Conservation (phyloP, 2,888 invertebrate species). For the Lepidonotus clava region DNA sequence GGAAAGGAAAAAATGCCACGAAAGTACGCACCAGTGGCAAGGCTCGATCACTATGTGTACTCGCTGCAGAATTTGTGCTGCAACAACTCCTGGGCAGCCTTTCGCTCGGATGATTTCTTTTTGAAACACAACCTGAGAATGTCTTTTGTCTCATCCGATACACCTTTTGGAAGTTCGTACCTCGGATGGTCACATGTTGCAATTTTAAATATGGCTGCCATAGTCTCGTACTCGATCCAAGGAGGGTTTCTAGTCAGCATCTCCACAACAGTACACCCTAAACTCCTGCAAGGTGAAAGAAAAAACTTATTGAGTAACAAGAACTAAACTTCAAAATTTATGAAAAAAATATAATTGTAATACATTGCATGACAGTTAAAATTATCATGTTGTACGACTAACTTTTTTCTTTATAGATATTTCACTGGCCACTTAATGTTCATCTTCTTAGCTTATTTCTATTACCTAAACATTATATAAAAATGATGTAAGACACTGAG, state of each 20-base stretch:
- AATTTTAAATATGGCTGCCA: constrained; percentile 81
- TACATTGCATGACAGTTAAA: too few species aligned
- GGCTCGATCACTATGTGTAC: constrained; percentile 39
- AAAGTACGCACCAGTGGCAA: neutral
- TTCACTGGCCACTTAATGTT: too few species aligned
- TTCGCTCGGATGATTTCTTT: constrained; percentile 71
- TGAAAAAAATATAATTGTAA: too few species aligned
- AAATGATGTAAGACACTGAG: too few species aligned
- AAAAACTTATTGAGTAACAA: neutral
- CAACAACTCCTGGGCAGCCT: constrained; percentile 73
- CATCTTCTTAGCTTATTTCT: neutral
- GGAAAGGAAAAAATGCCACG: constrained; percentile 26
- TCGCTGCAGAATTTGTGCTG: constrained; percentile 62
- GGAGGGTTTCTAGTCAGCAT: constrained; percentile 80
- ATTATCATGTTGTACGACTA: too few species aligned
- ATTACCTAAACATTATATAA: neutral
- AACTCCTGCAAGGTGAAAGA: constrained; percentile 76
- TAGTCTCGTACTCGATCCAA: constrained; percentile 79
- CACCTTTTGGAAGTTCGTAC: constrained; percentile 74
- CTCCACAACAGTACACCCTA: constrained; percentile 81
- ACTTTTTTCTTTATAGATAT: too few species aligned
- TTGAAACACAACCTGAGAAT: constrained; percentile 75
- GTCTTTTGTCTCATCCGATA: constrained; percentile 70
- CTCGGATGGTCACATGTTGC: constrained; percentile 77
- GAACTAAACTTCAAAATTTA: too few species aligned